Evolutionary conservation across 1,140 invertebrate genomes (phyloP).

Genomic region (Solenopsis invicta): DNA sequence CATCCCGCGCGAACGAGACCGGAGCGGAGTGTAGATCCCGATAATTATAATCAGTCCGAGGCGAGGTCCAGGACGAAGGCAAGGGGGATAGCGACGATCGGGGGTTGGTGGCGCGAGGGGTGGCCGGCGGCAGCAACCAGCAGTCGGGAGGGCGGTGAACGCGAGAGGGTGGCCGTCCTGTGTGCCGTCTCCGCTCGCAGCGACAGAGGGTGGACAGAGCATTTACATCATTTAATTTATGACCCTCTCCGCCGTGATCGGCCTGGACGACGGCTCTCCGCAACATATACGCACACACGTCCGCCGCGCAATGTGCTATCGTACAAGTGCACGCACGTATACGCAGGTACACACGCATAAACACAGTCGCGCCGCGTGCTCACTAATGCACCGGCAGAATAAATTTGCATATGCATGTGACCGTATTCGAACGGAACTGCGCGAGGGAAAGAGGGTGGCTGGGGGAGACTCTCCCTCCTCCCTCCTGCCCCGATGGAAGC

Average conservation of each 20-base stretch:
- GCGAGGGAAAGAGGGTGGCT: constrained; percentile 56
- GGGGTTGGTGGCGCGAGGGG: constrained; percentile 43
- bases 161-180: constrained; percentile 71
- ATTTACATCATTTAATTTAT: constrained; percentile 88
- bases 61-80: constrained; percentile 46
- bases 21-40: constrained; percentile 67
- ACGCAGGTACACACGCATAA: background rate
- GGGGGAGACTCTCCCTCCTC: background rate
- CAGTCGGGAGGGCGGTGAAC: constrained; percentile 46
- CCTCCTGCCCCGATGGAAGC: constrained; percentile 6
- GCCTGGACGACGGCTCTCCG: constrained; percentile 52
- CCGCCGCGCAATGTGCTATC: constrained; percentile 1
- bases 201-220: constrained; percentile 85
- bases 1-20: constrained; percentile 47
- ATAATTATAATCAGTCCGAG: constrained; percentile 80
- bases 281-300: constrained; percentile 8
- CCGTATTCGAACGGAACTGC: constrained; percentile 80
- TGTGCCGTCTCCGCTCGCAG: constrained; percentile 80
- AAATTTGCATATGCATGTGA: constrained; percentile 87
- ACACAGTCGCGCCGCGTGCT: constrained; percentile 11
- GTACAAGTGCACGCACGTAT: constrained; percentile 17
- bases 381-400: constrained; percentile 83
- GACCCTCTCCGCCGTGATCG: constrained; percentile 79
- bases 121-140: constrained; percentile 7
- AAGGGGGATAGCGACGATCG: constrained; percentile 65